Base-by-base conservation (phyloP, 2,113 vertebrate species). In the Scomber scombrus region DNA sequence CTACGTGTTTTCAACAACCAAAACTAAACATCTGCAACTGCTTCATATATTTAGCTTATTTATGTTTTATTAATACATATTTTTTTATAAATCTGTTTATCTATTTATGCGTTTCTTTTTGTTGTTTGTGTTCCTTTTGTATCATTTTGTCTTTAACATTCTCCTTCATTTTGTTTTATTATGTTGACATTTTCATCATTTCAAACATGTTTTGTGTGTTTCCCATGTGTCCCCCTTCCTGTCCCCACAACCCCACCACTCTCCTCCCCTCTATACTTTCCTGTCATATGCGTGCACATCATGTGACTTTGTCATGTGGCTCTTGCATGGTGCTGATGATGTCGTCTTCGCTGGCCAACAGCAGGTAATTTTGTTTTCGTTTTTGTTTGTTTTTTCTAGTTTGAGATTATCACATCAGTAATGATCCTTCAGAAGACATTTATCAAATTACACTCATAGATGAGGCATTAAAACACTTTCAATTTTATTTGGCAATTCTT, bases 281-380 rank as follows among this genome's bases (percentile, higher is more conserved):
- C 96, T 96, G 96, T 97, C 97, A 97, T 97, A 97, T 98, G 95
- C 96, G 96, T 98, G 97, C 95, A 89, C 97, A 97, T 99, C 97
- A 98, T 99, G 96, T 99, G 98, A 97, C 97, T 97, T 95, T 98
- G 97, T 98, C 98, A 99, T 98, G 96, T 99, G 98, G 95, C 97
- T 95, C 94, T 99, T 99, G 97, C 97, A 99, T 99, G 98, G 96
- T 97, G 96, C 97, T 98, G 98, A 92, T 93, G 98, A 97, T 98
- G 98, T 98, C 97, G 95, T 97, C 98, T 95, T 93, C 97, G 97
- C 96, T 97, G 97, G 95, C 96, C 96, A 98, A 97, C 94, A 96
- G 98, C 98, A 98, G 98, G 98, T 99, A 99, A 98, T n/a, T 71
- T 71, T 92, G 31, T 93, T 94, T 96, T 96, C 95, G 23, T 26